phyloP scores from a whole-genome alignment of 1,140 invertebrate species.

The Propsilocerus akamusi region DNA sequence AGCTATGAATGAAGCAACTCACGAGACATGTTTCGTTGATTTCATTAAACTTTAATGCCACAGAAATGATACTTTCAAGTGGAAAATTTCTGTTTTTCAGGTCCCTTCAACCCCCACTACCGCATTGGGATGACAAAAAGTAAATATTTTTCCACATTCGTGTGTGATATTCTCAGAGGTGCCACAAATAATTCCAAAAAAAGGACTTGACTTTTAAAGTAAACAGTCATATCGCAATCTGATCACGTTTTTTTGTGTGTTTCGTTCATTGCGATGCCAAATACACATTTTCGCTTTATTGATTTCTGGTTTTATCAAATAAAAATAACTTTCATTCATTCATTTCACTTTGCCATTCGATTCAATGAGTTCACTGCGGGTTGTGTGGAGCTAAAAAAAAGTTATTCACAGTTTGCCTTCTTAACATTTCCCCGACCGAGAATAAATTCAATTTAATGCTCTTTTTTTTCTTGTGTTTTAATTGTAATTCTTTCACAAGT shows the following conservation, averaged over 20 bases:
- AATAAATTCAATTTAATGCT: constrained; percentile 3
- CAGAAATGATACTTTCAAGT: too few relatives aligned
- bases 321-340: neutral
- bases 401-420: too few relatives aligned
- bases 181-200: constrained; percentile 1
- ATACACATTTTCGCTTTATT: constrained; percentile 2
- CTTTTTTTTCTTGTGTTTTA: neutral
- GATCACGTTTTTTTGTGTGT: too few relatives aligned
- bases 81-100: neutral
- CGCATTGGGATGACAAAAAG: too few relatives aligned
- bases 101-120: too few relatives aligned
- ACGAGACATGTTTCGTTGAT: neutral
- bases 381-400: too few relatives aligned
- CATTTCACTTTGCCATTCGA: neutral
- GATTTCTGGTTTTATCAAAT: constrained; percentile 2
- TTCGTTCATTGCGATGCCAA: neutral
- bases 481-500: constrained; percentile 3
- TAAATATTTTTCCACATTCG: too few relatives aligned
- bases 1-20: neutral
- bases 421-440: too few relatives aligned
- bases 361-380: too few relatives aligned
- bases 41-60: neutral
- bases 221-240: neutral
- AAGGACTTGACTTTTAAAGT: neutral
- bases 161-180: neutral